Evolutionary conservation across 2,797 vertebrate genomes (phyloP), one percentile per base, ranked within the genome.

Genomic region (Notoglanidium macrostoma): DNA sequence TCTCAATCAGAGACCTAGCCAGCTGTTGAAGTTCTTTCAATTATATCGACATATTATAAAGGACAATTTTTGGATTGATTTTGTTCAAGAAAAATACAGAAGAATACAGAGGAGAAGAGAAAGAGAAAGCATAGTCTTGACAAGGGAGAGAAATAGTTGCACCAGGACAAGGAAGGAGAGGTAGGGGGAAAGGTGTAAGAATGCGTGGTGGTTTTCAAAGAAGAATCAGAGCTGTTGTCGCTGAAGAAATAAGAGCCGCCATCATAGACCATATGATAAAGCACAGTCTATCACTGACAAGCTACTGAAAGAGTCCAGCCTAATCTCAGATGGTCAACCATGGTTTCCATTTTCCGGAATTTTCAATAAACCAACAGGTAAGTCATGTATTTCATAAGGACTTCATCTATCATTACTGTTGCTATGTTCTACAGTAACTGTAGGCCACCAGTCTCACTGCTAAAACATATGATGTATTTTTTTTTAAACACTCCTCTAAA

Each of bases 231-330:
- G 55, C 46, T 81, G 35, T 17, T 54, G 68, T 44, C 19, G 74
- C 54, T 54, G 49, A 70, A 59, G 15, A 68, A 83, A 72, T 57
- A 35, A 72, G 65, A 81, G 14, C 51, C 61, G 59, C 73, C 40
- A 81, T 70, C 46, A 88, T 85, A 49, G 26, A 85, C 76, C 29
- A 79, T 80, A 40, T 81, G 61, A 61, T 61, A 83, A 77, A 76
- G 40, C 67, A 59, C 44, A 29, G 70, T 15, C 70, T 74, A 76
- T 76, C 17, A 74, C 61, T 54, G 73, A 68, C 59, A 79, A n/a
- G 44, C 59, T 63, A 55, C 72, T 85, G 84, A 85, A 63, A 63
- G 84, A 29, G 54, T 35, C 44, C 55, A 68, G 49, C 65, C 63
- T 68, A 83, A 83, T 17, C 63, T 54, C 81, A 83, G 26, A 49